phyloP scores from a whole-genome alignment of 92 coral and sea anemone species.

The Hydrozoanthus gracilis region DNA sequence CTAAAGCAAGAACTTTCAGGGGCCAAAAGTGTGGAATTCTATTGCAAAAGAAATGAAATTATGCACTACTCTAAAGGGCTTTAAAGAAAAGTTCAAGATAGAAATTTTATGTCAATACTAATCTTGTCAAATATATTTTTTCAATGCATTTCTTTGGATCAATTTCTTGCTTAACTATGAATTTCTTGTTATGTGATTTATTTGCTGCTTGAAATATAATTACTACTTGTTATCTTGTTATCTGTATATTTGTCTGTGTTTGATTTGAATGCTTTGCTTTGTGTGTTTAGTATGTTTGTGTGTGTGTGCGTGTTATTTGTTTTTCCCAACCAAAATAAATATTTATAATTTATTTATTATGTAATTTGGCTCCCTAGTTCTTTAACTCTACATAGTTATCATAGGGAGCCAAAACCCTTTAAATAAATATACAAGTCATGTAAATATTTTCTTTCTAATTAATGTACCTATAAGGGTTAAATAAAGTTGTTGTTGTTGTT shows the following conservation, averaged over 20 bases:
- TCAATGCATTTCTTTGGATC: not conserved
- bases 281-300: not conserved
- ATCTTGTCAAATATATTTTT: not conserved
- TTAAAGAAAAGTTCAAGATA: no score
- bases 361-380: no score
- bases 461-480: no score
- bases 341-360: no score
- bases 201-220: not conserved
- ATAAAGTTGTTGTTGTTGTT: no score
- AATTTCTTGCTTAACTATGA: not conserved
- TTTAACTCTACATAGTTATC: not conserved
- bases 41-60: not conserved
- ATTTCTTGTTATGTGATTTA: not conserved
- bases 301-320: no score
- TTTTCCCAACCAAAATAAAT: not conserved
- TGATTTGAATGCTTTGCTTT: not conserved
- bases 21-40: no score
- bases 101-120: no score
- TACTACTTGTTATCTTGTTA: no score
- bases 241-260: not conserved
- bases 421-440: not conserved
- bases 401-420: not conserved
- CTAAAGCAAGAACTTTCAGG: no score
- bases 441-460: not conserved
- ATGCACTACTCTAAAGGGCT: no score